phyloP scores from a whole-genome alignment of 2,797 vertebrate species.

The Brachymystax lenok region DNA sequence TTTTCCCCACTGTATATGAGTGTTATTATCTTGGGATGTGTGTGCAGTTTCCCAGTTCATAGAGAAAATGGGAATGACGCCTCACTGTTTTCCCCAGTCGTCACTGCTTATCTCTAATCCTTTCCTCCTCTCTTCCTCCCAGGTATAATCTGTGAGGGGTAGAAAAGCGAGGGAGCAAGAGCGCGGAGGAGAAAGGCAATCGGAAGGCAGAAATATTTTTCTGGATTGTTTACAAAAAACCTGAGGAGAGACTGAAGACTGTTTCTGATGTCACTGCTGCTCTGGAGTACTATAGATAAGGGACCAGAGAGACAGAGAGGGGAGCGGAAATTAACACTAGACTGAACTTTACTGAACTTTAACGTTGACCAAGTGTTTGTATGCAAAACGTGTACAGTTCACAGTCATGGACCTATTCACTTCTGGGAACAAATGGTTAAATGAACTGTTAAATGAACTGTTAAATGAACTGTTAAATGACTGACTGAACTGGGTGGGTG shows the following conservation, averaged over 20 bases:
- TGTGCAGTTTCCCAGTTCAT: not conserved
- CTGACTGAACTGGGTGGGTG: conserved; percentile 41
- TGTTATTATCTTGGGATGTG: no score
- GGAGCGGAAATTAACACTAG: conserved; percentile 39
- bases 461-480: conserved; percentile 23
- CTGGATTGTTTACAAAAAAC: conserved; percentile 96
- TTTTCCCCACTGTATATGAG: no score
- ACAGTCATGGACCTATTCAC: conserved; percentile 17
- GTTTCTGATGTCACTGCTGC: conserved; percentile 81
- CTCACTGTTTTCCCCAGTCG: conserved; percentile 1
- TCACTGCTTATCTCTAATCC: conserved; percentile 2
- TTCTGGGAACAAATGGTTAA: conserved; percentile 27
- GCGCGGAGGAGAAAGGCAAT: conserved; percentile 64
- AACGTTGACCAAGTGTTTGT: conserved; percentile 71
- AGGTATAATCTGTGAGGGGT: conserved; percentile 77
- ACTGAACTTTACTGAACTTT: conserved; percentile 55
- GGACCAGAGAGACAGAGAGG: not conserved
- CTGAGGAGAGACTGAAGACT: conserved; percentile 85
- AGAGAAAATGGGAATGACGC: not conserved
- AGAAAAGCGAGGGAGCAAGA: conserved; percentile 34
- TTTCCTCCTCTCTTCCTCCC: conserved; percentile 11
- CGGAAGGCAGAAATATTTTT: conserved; percentile 82
- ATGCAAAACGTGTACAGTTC: conserved; percentile 65
- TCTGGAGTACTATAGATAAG: conserved; percentile 82
- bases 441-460: conserved; percentile 22